Base-by-base conservation (phyloP, 1,140 invertebrate species). In the Drosophila pruinosa region DNA sequence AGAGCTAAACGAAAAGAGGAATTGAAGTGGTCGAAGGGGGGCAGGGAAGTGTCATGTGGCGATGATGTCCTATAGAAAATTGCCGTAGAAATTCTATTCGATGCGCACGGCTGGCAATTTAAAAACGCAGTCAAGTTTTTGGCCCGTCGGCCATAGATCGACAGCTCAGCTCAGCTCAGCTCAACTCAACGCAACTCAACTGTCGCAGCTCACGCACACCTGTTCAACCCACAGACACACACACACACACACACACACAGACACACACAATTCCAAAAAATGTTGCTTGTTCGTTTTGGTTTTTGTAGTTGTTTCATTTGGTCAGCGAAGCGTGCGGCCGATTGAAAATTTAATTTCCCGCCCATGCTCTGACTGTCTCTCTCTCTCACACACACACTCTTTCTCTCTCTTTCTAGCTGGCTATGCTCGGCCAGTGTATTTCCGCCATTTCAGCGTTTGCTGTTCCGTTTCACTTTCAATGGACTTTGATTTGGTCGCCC, bases 271-370 rank as follows among this genome's bases (percentile, higher is more conserved):
- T 6, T 1, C 38, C 10, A n/a, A 17, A 41, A 53, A 39, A 36
- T 10, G 15, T 34, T 17, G 12, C 36, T 36, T 36, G 7, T 10
- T 10, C 34, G 4, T 17, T 31, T 22, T 45, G 14, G 7, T 22
- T 50, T 24, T 50, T 24, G 8, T 28, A 28, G 65, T 53, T 52
- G 72, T 67, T 85, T 85, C 69, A 63, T 77, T 77, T 75, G 69
- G 56, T 67, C 75, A 78, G 73, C 75, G 82, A 75, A 82, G 78
- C 78, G 67, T 88, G 78, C 50, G 62, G 61, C 72, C 75, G 82
- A 88, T 88, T 88, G 82, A 86, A 86, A 86, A 86, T 86, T 88
- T 82, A 86, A 86, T 86, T 86, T 86, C 82, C 82, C 82, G 81
- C 81, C 74, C 50, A 64, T 80, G 82, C 65, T 52, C 21, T 31